phyloP scores from a whole-genome alignment of 2,797 vertebrate species.

The Okamejei kenojei region DNA sequence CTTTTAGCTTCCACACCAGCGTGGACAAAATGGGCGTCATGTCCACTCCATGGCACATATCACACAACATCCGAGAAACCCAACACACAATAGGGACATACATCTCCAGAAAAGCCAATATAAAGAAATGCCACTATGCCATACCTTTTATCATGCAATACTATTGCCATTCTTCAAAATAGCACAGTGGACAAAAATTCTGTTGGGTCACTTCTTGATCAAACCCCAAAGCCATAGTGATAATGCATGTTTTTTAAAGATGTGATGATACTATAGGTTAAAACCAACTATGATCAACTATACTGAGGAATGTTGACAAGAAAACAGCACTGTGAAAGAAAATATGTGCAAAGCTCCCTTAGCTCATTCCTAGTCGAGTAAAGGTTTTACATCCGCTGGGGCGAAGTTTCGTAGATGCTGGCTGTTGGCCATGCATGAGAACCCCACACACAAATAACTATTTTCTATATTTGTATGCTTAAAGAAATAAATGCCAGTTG shows the following conservation, averaged over 20 bases:
- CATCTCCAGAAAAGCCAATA: background rate
- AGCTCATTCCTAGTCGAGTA: background rate
- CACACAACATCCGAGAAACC: too few species aligned
- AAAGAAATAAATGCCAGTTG: background rate
- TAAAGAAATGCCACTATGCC: background rate
- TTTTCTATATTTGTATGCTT: background rate
- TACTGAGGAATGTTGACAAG: background rate
- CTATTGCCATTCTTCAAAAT: background rate
- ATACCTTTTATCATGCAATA: background rate
- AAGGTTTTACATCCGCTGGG: background rate
- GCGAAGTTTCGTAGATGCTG: background rate
- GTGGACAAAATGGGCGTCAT: too few species aligned
- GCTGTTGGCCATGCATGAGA: background rate
- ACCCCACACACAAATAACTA: background rate
- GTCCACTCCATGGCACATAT: too few species aligned
- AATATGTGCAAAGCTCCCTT: background rate
- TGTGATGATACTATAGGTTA: background rate
- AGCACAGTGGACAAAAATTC: background rate
- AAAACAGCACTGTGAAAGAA: background rate
- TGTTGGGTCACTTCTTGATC: background rate
- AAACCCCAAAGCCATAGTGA: constrained; percentile 26
- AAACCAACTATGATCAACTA: background rate
- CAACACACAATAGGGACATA: background rate
- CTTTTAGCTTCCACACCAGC: too few species aligned
- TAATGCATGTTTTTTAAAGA: background rate